Evolutionary conservation across 2,888 invertebrate species (phyloP), one percentile per base, ranked within the genome.

Genomic region (Resseliella maxima): DNA sequence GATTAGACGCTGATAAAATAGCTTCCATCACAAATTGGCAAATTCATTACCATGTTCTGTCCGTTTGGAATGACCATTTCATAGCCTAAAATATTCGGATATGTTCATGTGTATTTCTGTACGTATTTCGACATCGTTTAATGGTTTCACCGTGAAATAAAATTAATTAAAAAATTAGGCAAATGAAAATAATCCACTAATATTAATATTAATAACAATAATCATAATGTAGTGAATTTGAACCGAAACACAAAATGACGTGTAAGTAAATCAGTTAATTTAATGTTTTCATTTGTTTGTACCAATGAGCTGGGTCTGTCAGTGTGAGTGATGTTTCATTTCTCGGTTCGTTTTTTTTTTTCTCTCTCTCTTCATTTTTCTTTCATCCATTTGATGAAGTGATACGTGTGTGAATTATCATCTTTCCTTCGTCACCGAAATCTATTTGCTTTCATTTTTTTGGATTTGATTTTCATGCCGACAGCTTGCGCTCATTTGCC

Each of bases 161-260:
- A 72, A 72, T 72, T 72, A 72, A 72, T 72, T 72, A 31, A 72
- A 72, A 72, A 72, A 72, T 72, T 72, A 72, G 72, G 72, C 72
- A 72, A 72, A 72, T 72, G 27, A 72, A 35, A 72, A 3, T 72
- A 35, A 72, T 72, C 72, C 72, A 72, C 72, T 72, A 72, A 72
- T 72, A 35, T 72, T 72, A 21, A 72, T 72, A 59, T 24, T 59
- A 72, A 72, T 31, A 35, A 72, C 15, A 27, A 3, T 31, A 31
- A 31, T 72, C 72, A 72, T 59, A 12, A 31, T 15, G 31, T 3
- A 15, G 31, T n/a, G n/a, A n/a, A n/a, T n/a, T n/a, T n/a, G n/a
- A n/a, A n/a, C n/a, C n/a, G n/a, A n/a, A n/a, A 31, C 72, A 72
- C 31, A 72, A 72, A 72, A 72, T n/a, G 72, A 31, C 35, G 72